Evolutionary conservation across 2,113 vertebrate genomes (phyloP).

Genomic region (Neomonachus schauinslandi): DNA sequence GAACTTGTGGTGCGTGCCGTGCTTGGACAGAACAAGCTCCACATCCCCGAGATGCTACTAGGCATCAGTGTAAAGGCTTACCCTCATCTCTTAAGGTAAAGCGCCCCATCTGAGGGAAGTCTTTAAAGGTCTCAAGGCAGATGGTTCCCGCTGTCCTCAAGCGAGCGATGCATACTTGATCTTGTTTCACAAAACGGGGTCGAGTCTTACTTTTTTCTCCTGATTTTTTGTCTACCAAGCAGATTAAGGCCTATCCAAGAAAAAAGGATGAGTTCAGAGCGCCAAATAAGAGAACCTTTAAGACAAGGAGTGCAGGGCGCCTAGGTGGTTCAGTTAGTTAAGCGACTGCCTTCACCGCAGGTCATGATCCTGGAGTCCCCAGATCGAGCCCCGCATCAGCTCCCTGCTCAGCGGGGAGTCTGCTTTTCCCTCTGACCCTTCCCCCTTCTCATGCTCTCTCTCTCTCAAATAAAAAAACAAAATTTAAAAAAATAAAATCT

Average conservation of each 20-base stretch:
- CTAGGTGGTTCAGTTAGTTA: too few relatives aligned
- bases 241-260: constrained; percentile 96
- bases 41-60: background rate
- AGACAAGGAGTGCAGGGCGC: background rate
- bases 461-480: too few relatives aligned
- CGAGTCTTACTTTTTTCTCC: constrained; percentile 99
- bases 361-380: too few relatives aligned
- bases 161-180: constrained; percentile 98
- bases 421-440: too few relatives aligned
- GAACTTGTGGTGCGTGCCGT: background rate
- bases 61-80: constrained; percentile 76
- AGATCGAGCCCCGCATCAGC: too few relatives aligned
- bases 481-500: too few relatives aligned
- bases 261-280: constrained; percentile 32
- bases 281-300: constrained; percentile 11
- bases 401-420: too few relatives aligned
- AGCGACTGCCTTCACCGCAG: too few relatives aligned
- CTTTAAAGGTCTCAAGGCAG: constrained; percentile 99
- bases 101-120: constrained; percentile 99
- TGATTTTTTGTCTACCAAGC: constrained; percentile 99
- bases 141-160: constrained; percentile 96
- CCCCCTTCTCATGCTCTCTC: too few relatives aligned
- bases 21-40: background rate
- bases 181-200: constrained; percentile 99
- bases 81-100: constrained; percentile 99